Conservation (phyloP, 2,797 vertebrate species). For the Holocentrus rufus region DNA sequence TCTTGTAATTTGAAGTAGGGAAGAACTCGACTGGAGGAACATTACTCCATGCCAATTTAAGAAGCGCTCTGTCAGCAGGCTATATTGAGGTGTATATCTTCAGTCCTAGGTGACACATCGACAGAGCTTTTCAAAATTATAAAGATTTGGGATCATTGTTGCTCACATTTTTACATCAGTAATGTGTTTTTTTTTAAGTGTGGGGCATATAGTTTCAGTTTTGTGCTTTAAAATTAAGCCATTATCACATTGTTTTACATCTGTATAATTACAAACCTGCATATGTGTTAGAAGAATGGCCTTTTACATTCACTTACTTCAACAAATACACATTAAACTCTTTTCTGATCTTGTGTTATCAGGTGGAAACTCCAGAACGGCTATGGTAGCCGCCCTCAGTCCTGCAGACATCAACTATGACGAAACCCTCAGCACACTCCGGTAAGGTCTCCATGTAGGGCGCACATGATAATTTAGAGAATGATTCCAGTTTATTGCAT, state of each 20-base stretch:
- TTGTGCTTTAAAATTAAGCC: background rate
- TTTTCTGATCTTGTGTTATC: too few species aligned
- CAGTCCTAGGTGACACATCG: conserved; percentile 15
- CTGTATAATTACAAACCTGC: background rate
- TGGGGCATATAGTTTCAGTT: background rate
- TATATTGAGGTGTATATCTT: conserved; percentile 49
- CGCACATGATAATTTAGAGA: too few species aligned
- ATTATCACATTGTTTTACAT: too few species aligned
- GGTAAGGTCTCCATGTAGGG: too few species aligned
- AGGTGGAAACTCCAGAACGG: too few species aligned
- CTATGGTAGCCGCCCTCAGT: too few species aligned
- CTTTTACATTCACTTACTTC: background rate
- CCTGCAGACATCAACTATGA: too few species aligned
- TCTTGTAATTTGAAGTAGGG: conserved; percentile 16
- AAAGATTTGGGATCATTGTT: conserved; percentile 8
- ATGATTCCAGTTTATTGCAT: too few species aligned
- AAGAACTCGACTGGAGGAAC: conserved; percentile 32
- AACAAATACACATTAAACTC: background rate
- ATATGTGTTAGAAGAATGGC: background rate
- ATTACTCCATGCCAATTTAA: conserved; percentile 59
- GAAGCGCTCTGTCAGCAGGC: conserved; percentile 65
- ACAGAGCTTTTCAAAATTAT: conserved; percentile 8
- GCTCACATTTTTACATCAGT: background rate
- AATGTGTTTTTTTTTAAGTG: background rate
- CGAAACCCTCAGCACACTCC: too few species aligned